Base-by-base conservation (phyloP, 1,140 invertebrate genomes). In the Myzus persicae region DNA sequence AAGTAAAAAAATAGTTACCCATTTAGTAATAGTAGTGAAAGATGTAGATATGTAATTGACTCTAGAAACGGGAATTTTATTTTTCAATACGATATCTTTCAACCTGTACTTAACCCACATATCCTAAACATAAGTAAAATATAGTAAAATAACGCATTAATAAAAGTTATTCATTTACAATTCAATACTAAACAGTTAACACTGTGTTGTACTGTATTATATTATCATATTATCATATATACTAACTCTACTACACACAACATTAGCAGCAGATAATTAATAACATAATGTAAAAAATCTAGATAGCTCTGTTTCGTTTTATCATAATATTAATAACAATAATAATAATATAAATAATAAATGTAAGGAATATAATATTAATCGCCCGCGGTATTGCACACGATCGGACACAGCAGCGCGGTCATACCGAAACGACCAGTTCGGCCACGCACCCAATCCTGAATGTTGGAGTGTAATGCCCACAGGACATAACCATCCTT, bases 391-490 rank as follows among this genome's bases (percentile, higher is more conserved):
- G 59, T 76, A 76, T 76, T 76, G 59, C 59, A 76, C 76, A 38
- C 76, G 36, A 89, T 51, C 46, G 88, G 88, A 36, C 11, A 36
- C n/a, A 89, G 42, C 7, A 89, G 36, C n/a, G 88, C 42, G 46
- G 42, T 89, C n/a, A 48, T 48, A 36, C 88, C 42, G 36, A 89
- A 89, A 36, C 46, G 42, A n/a, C 88, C 46, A 36, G 88, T 89
- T 6, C 24, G 42, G 14, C 88, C 88, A 24, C 36, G 0, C 46
- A 36, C 26, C 88, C 88, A 89, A 24, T 89, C 88, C 20, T 26
- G 18, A 36, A 89, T n/a, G 20, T 89, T 48, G 24, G 46, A 36
- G 3, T 48, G 88, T 7, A 48, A 36, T 2, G 88, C 46, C 88
- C 88, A 89, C 46, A 89, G n/a, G 20, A 22, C 76, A 22, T 82